Evolutionary conservation across 2,113 vertebrate species (phyloP).

Genomic region (Illadopsis cleaveri): DNA sequence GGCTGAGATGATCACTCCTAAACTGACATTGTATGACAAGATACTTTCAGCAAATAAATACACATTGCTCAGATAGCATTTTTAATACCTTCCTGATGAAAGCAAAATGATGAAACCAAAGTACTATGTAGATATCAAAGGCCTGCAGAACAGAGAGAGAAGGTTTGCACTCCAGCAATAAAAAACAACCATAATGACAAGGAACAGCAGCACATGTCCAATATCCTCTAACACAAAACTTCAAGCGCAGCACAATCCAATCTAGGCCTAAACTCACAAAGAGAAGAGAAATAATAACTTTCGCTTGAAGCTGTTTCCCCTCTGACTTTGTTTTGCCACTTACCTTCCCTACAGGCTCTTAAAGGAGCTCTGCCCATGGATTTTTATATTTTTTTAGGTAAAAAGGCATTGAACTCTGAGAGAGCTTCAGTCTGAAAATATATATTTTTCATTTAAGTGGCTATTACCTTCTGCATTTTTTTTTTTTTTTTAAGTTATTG

Average conservation of each 20-base stretch:
- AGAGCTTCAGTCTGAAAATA: neutral
- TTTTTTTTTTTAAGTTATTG: neutral
- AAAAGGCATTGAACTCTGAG: neutral
- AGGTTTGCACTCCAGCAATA: neutral
- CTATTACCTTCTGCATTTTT: neutral
- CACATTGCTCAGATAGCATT: neutral
- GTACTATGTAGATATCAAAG: neutral
- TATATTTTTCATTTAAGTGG: neutral
- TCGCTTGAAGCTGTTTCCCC: neutral
- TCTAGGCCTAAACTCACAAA: neutral
- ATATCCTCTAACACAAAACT: slow-evolving; percentile 9
- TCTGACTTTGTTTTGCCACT: neutral
- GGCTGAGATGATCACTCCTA: neutral
- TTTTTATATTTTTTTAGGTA: neutral
- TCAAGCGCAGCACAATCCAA: neutral
- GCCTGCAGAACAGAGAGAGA: neutral
- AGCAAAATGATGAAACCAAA: slow-evolving; percentile 2
- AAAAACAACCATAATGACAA: slow-evolving; percentile 3
- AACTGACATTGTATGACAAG: neutral
- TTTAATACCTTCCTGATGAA: slow-evolving; percentile 1
- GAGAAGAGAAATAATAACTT: slow-evolving; percentile 2
- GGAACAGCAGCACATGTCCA: neutral
- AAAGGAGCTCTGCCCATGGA: neutral
- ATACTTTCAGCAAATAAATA: neutral
- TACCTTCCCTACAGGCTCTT: neutral